Evolutionary conservation across 1,140 invertebrate genomes (phyloP), one percentile per base, ranked within the genome.

Genomic region (Lasioglossum baleicum): DNA sequence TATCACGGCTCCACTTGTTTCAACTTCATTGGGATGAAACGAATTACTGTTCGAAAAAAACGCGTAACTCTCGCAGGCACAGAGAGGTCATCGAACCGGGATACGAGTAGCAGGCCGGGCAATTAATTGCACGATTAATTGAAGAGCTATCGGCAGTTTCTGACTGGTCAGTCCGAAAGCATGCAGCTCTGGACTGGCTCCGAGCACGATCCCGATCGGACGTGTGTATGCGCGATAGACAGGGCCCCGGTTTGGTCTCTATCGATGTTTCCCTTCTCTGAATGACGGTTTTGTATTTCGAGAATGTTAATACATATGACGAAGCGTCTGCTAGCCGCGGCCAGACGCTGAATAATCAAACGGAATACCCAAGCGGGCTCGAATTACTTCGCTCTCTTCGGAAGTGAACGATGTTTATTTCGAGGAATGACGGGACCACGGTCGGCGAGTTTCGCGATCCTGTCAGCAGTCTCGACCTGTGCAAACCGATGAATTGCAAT

Each of bases 321-420:
- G 75, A 74, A 83, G 79, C 78, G 78, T 83, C 61, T 75, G 77
- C 71, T 73, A 79, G 67, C 70, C 70, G 70, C 71, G 67, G 75
- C 78, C 74, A 88, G 86, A 86, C 83, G 84, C 86, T 83, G 87
- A 87, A 85, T 88, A 85, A 85, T 87, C 86, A 87, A 80, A 76
- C 75, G 67, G 40, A 81, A 85, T 85, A 69, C 69, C 67, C 69
- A 65, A 66, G 35, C 64, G 72, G 56, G 76, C 78, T 84, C 72
- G 70, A 80, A 82, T 78, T 75, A 83, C 79, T 78, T 58, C 66
- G 56, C 42, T 35, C 42, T 35, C 80, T 84, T 81, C 58, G 48
- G 72, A 60, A 81, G 63, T 64, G 72, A 73, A 73, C 58, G 69
- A 78, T 81, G 77, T 81, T 81, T 53, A 66, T 67, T 58, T 69